Evolutionary conservation across 2,888 invertebrate species (phyloP).

Genomic region (Dysmachus trigonus): DNA sequence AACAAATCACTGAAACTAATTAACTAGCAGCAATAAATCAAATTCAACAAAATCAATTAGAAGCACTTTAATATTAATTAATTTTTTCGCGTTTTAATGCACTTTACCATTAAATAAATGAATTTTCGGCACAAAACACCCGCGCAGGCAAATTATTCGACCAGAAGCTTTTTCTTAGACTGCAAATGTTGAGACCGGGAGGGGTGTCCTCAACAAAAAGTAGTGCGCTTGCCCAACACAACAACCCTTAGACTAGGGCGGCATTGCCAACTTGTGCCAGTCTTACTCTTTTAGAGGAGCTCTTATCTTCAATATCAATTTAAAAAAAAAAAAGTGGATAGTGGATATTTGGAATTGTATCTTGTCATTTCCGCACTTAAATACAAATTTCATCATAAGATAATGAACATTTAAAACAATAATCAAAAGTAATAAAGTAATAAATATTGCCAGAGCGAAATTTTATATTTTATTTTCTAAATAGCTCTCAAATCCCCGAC

Average conservation of each 20-base stretch:
- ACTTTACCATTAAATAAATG: neutral
- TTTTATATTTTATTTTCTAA: too few species aligned
- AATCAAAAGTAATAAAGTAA: neutral
- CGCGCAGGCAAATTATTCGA: neutral
- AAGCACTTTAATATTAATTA: neutral
- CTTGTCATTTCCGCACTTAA: neutral
- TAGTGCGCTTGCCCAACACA: neutral
- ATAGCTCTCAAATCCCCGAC: too few species aligned
- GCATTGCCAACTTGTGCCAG: neutral
- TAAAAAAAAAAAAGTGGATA: neutral
- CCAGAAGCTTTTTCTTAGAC: slow-evolving; percentile 3
- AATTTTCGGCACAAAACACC: neutral
- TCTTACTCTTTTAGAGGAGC: neutral
- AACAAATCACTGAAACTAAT: neutral
- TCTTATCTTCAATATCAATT: neutral
- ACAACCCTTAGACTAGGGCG: neutral
- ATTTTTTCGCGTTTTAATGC: neutral
- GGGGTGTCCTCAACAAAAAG: neutral
- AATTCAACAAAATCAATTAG: neutral
- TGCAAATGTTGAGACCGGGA: neutral
- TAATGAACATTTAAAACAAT: neutral
- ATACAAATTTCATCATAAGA: neutral
- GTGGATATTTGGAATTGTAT: neutral
- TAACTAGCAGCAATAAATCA: neutral
- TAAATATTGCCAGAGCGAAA: too few species aligned